Percentiles rank a stretch among this genome's conserved stretches.
Conservation (phyloP, 2,888 invertebrate genomes). For the Drosophila emarginata region DNA sequence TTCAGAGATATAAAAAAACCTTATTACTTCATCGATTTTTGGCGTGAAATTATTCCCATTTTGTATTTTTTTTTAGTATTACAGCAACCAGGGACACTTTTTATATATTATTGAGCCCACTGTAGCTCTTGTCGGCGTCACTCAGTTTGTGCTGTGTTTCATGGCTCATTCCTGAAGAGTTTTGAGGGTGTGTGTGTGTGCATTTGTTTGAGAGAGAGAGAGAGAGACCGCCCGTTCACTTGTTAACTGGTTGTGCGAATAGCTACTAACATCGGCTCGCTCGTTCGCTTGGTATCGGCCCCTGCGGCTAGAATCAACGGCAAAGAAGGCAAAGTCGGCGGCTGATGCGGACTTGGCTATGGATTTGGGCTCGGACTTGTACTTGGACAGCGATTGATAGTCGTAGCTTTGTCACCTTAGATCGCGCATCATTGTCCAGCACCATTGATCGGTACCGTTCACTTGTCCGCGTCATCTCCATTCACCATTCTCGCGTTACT, state of each 20-base stretch:
- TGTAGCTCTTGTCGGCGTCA: conserved; percentile 21
- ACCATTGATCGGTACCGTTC: conserved; percentile 63
- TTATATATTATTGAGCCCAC: background rate
- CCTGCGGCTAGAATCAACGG: conserved; percentile 69
- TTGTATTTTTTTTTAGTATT: background rate
- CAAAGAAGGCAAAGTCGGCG: conserved; percentile 15
- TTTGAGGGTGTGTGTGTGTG: conserved; percentile 15
- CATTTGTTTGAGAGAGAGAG: conserved; percentile 22
- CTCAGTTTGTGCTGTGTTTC: conserved; percentile 38
- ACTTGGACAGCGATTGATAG: conserved; percentile 38
- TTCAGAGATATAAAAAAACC: too few species aligned
- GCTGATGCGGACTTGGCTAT: conserved; percentile 44
- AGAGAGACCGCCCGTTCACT: conserved; percentile 39
- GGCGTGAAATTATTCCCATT: too few species aligned
- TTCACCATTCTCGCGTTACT: background rate
- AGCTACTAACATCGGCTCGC: conserved; percentile 29
- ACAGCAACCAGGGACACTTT: background rate
- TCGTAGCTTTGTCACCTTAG: conserved; percentile 49
- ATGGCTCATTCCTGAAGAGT: conserved; percentile 13
- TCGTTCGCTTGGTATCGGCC: conserved; percentile 24
- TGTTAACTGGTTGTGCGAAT: conserved; percentile 75
- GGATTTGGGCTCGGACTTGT: conserved; percentile 18
- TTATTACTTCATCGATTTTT: too few species aligned
- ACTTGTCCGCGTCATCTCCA: conserved; percentile 51
- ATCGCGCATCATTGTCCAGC: conserved; percentile 28